Evolutionary conservation across 2,113 vertebrate species (phyloP), one percentile per base, ranked within the genome.

Genomic region (Meriones unguiculatus): DNA sequence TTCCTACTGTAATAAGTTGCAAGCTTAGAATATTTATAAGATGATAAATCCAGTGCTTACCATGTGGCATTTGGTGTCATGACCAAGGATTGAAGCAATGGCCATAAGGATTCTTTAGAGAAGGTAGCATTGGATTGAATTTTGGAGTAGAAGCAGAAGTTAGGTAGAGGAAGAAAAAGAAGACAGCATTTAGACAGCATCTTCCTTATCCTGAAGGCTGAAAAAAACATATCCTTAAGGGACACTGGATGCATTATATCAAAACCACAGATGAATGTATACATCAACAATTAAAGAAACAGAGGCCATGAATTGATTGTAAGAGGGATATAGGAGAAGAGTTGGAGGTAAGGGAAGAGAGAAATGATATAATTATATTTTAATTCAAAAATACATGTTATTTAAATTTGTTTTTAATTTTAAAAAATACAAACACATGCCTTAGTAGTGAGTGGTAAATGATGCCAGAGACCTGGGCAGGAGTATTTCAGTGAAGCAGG

Each of bases 61-160:
- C 54, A 54, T 1, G 50, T 2, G 15, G 3, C 7, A 35, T 18
- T 0, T 54, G 54, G 73, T 78, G 75, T 50, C 73, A 17, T 15
- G 2, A 91, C 1, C 13, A 35, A 91, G 32, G 57, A 95, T 15
- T 25, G 67, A n/a, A n/a, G 32, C n/a, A 78, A 69, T 22, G 22
- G 11, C 38, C 65, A 25, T 30, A 22, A 70, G 57, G 25, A 50
- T 59, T 22, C 59, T 64, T 77, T 87, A 54, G 64, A 65, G 72
- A 89, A 92, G 18, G 6, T 75, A 46, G 46, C 54, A 67, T 35
- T 80, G n/a, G 62, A 64, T 35, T 11, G 3, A 69, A 22, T 96
- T 95, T 96, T 91, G 70, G 87, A 78, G 54, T 6, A 78, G n/a
- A 67, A 80, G 41, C 13, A 54, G 50, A 87, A 87, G 89, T 57